Evolutionary conservation across 1,140 invertebrate genomes (phyloP).

Genomic region (Drosophila kohkoa): DNA sequence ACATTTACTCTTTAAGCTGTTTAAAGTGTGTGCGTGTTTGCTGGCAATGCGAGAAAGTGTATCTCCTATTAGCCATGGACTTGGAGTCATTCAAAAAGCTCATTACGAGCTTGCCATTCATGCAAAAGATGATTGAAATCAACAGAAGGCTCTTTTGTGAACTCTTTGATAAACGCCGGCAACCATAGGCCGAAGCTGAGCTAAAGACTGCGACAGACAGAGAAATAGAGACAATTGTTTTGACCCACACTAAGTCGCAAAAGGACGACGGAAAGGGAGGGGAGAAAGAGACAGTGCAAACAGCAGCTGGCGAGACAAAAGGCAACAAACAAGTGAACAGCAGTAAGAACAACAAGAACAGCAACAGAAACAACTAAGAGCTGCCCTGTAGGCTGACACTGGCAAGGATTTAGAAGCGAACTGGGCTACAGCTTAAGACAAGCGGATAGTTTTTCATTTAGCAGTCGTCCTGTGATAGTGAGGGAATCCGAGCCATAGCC

Average conservation of each 20-base stretch:
- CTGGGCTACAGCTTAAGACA: constrained; percentile 51
- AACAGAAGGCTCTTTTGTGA: background rate
- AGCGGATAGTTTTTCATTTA: constrained; percentile 68
- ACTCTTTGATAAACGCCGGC: constrained; percentile 20
- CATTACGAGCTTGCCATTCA: constrained; percentile 51
- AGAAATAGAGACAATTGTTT: constrained; percentile 31
- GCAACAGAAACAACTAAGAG: background rate
- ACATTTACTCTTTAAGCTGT: constrained; percentile 51
- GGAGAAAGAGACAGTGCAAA: background rate
- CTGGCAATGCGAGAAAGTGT: background rate
- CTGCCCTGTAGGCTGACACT: constrained; percentile 30
- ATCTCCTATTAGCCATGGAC: constrained; percentile 36
- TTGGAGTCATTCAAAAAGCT: constrained; percentile 36
- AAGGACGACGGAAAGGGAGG: background rate
- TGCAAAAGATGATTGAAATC: constrained; percentile 60
- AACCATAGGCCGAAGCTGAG: background rate
- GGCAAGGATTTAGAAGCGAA: constrained; percentile 41
- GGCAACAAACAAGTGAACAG: constrained; percentile 25
- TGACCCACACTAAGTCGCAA: constrained; percentile 15
- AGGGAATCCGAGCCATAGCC: background rate
- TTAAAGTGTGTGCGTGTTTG: constrained; percentile 50
- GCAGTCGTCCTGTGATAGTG: constrained; percentile 8
- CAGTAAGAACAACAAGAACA: background rate
- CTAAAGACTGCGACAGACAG: background rate
- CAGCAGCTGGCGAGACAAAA: constrained; percentile 31